Conservation (phyloP, 2,113 vertebrate species). For the Acinonyx jubatus region DNA sequence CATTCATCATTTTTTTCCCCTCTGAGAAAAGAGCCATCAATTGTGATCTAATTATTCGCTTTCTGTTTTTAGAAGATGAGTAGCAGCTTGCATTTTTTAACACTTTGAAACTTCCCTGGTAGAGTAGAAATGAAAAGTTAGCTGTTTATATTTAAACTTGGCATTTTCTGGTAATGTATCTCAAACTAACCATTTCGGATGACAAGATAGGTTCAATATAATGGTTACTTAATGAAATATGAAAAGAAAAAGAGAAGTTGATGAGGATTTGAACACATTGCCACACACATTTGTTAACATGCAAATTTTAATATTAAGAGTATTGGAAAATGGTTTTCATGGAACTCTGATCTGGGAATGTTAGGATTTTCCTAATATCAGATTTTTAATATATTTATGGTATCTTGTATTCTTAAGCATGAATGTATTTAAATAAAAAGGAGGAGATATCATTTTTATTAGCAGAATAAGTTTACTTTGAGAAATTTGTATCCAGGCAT, state of each 20-base stretch:
- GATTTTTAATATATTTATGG: neutral
- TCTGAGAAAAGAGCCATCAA: constrained; percentile 1
- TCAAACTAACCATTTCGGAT: neutral
- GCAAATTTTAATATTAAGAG: neutral
- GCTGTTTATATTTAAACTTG: neutral
- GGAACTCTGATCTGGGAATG: neutral
- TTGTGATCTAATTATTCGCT: constrained; percentile 64
- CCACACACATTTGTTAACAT: neutral
- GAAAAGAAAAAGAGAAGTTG: neutral
- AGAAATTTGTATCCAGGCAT: neutral
- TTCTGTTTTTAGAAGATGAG: constrained; percentile 52
- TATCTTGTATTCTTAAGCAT: neutral
- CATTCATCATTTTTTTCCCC: constrained; percentile 30
- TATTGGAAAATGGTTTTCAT: neutral
- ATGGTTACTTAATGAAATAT: constrained; percentile 20
- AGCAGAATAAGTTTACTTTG: neutral
- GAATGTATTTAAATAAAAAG: neutral
- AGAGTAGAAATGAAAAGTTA: constrained; percentile 28
- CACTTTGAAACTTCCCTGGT: constrained; percentile 16
- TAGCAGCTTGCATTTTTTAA: constrained; percentile 20
- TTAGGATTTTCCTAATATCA: neutral
- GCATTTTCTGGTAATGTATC: constrained; percentile 15
- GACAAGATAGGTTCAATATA: neutral
- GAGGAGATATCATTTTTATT: neutral
- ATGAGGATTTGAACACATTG: neutral